Evolutionary conservation across 2,888 invertebrate genomes (phyloP).

Genomic region (Latheticus oryzae): DNA sequence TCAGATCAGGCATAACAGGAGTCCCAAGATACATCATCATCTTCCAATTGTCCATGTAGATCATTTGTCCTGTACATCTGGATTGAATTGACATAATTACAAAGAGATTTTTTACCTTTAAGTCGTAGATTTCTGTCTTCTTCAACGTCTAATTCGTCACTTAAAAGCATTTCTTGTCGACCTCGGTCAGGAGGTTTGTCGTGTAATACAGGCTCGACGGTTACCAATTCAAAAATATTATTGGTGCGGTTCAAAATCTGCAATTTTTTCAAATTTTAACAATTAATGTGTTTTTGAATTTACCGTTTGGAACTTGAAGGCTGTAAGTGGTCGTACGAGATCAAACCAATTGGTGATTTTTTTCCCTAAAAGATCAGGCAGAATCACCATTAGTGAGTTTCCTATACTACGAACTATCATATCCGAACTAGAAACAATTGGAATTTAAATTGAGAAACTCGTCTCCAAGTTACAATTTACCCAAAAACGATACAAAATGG

Average conservation of each 20-base stretch:
- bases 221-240: constrained; percentile 95
- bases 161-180: constrained; percentile 70
- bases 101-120: constrained; percentile 72
- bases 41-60: constrained; percentile 98
- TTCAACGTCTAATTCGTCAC: constrained; percentile 74
- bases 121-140: constrained; percentile 82
- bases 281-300: constrained; percentile 60
- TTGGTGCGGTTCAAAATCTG: constrained; percentile 95
- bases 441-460: not conserved
- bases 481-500: constrained; percentile 98
- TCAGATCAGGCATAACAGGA: constrained; percentile 94
- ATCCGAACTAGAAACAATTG: constrained; percentile 73
- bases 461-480: constrained; percentile 69
- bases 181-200: constrained; percentile 69
- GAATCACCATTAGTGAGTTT: constrained; percentile 88
- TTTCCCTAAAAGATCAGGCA: constrained; percentile 88
- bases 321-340: constrained; percentile 90
- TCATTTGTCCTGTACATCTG: constrained; percentile 87
- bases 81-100: constrained; percentile 15
- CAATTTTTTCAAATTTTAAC: constrained; percentile 46
- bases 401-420: constrained; percentile 92
- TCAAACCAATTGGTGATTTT: constrained; percentile 94
- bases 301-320: constrained; percentile 95
- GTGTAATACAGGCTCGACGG: constrained; percentile 87
- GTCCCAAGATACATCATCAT: constrained; percentile 98